These are phyloP conservation scores for Neogobius melanostomus DNA, from an alignment of 2,113 vertebrate genomes.

Conservation along the genomic window DNA sequence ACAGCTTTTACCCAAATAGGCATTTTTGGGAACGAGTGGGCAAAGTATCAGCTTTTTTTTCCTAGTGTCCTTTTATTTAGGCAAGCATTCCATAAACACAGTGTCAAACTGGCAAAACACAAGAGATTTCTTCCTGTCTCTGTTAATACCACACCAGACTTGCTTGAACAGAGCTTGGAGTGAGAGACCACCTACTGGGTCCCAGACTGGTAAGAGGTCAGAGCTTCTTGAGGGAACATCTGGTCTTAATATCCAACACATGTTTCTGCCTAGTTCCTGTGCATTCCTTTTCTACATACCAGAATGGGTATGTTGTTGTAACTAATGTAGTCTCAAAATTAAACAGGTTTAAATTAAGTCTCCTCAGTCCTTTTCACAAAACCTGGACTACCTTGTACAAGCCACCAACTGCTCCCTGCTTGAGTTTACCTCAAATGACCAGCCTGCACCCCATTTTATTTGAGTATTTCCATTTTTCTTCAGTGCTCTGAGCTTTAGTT, in stretches of 20 bases:
- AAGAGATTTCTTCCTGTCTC: slow-evolving; percentile 14
- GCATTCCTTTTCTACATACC: slow-evolving; percentile 6
- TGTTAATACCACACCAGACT: neutral
- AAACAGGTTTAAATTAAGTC: slow-evolving; percentile 2
- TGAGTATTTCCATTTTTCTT: neutral
- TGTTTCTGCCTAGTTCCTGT: slow-evolving; percentile 37
- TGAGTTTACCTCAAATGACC: slow-evolving; percentile 21
- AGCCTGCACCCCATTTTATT: slow-evolving; percentile 19
- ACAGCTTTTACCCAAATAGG: slow-evolving; percentile 14
- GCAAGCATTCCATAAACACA: slow-evolving; percentile 15
- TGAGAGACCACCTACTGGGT: slow-evolving; percentile 33
- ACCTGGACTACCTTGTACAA: neutral
- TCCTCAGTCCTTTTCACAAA: slow-evolving; percentile 10
- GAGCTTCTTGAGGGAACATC: slow-evolving; percentile 41
- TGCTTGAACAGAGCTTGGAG: slow-evolving; percentile 27
- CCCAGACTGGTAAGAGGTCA: slow-evolving; percentile 27
- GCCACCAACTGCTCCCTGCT: neutral
- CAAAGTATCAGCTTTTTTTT: too few relatives aligned
- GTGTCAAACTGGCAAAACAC: slow-evolving; percentile 33
- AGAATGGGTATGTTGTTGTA: neutral
- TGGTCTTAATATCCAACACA: slow-evolving; percentile 43
- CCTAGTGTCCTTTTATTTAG: too few relatives aligned
- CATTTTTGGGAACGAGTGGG: too few relatives aligned
- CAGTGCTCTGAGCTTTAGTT: slow-evolving; percentile 17
- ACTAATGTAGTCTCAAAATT: neutral